Conservation (phyloP, 2,797 vertebrate genomes). For the Enteromius unitaeniatus region DNA sequence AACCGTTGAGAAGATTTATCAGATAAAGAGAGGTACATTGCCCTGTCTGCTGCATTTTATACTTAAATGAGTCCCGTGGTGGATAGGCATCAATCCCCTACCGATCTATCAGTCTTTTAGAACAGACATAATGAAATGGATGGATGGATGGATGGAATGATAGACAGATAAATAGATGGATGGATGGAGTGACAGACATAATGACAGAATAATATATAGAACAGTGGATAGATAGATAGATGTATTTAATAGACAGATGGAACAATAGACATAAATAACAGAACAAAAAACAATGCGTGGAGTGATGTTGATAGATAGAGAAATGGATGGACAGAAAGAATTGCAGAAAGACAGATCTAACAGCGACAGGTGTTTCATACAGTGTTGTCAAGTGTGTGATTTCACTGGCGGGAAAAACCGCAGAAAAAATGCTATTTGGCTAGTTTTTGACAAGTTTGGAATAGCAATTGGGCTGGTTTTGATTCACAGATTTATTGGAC, state of each 20-base stretch:
- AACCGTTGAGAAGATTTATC: too few species aligned
- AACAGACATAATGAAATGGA: not conserved
- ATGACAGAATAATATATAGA: not conserved
- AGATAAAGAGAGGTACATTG: too few species aligned
- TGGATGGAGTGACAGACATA: not conserved
- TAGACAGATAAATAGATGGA: not conserved
- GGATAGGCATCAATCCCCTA: too few species aligned
- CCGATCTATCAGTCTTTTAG: too few species aligned
- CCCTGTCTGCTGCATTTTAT: too few species aligned
- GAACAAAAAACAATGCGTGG: too few species aligned
- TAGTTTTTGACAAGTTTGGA: not conserved
- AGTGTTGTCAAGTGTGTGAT: not conserved
- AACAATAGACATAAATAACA: not conserved
- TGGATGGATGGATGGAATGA: not conserved
- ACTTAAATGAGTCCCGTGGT: too few species aligned
- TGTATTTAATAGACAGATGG: not conserved
- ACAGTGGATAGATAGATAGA: not conserved
- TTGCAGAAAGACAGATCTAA: too few species aligned
- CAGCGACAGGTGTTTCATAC: too few species aligned
- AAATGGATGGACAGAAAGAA: too few species aligned
- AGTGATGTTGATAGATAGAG: too few species aligned
- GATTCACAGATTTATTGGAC: not conserved
- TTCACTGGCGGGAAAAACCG: not conserved
- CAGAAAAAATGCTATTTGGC: not conserved
- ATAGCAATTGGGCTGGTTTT: not conserved